Percentiles rank a stretch among this genome's conserved stretches.
phyloP scores from a whole-genome alignment of 2,888 invertebrate species.

The Melitaea athalia region DNA sequence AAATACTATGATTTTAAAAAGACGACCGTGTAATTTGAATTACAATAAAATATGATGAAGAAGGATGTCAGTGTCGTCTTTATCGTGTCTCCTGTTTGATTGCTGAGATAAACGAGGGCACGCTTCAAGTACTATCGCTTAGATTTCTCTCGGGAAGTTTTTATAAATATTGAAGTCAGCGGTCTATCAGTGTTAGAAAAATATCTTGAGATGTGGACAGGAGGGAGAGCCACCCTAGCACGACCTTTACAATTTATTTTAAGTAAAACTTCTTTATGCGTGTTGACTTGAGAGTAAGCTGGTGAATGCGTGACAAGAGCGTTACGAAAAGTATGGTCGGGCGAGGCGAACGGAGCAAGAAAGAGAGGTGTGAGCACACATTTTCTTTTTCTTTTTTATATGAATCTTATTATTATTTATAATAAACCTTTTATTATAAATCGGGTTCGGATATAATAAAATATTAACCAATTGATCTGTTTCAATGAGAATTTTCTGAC shows the following conservation, averaged over 20 bases:
- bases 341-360: no score
- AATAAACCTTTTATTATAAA: no score
- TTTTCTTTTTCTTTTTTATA: no score
- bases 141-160: slow-evolving; percentile 60
- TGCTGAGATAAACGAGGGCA: slow-evolving; percentile 60
- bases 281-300: no score
- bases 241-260: neutral
- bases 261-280: no score
- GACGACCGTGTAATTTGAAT: neutral
- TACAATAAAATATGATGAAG: slow-evolving; percentile 18
- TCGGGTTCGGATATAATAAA: no score
- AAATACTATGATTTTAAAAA: neutral
- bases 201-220: slow-evolving; percentile 9
- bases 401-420: no score
- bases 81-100: slow-evolving; percentile 65
- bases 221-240: neutral
- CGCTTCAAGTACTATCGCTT: slow-evolving; percentile 54
- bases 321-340: no score
- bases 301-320: no score
- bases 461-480: no score
- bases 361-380: no score
- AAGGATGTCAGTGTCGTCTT: slow-evolving; percentile 56
- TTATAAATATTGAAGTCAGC: slow-evolving; percentile 60
- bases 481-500: no score
- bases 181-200: slow-evolving; percentile 22